Conservation (phyloP, 1,140 invertebrate species). For the Drosophila willistoni region DNA sequence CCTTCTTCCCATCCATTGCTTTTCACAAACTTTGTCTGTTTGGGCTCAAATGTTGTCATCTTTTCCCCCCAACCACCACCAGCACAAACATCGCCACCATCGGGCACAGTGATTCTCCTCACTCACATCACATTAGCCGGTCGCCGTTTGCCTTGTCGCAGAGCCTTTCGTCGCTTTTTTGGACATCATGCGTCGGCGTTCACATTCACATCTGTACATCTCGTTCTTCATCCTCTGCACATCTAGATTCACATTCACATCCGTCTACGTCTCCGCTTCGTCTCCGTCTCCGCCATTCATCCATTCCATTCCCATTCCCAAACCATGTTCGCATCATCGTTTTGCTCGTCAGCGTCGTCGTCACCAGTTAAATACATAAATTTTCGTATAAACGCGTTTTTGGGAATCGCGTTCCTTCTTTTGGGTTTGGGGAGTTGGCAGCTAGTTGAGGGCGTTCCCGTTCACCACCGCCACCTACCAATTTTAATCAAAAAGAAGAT, state of each 20-base stretch:
- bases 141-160: constrained; percentile 55
- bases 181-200: constrained; percentile 49
- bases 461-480: not conserved
- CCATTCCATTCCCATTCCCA: constrained; percentile 24
- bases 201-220: constrained; percentile 19
- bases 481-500: constrained; percentile 12
- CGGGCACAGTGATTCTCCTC: not conserved
- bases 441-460: not conserved
- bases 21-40: constrained; percentile 62
- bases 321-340: constrained; percentile 68
- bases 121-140: not conserved
- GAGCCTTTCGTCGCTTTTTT: constrained; percentile 72
- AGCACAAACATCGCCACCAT: no score
- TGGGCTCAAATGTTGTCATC: constrained; percentile 72
- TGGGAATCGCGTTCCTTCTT: constrained; percentile 51
- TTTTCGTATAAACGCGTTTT: constrained; percentile 80
- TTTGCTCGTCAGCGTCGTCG: constrained; percentile 75
- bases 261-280: not conserved
- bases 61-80: constrained; percentile 31
- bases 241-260: constrained; percentile 10
- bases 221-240: constrained; percentile 12
- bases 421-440: not conserved
- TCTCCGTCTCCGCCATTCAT: no score
- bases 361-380: constrained; percentile 81
- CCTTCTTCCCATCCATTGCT: not conserved